Conservation (phyloP, 2,888 invertebrate species). For the Tetragnatha montana region DNA sequence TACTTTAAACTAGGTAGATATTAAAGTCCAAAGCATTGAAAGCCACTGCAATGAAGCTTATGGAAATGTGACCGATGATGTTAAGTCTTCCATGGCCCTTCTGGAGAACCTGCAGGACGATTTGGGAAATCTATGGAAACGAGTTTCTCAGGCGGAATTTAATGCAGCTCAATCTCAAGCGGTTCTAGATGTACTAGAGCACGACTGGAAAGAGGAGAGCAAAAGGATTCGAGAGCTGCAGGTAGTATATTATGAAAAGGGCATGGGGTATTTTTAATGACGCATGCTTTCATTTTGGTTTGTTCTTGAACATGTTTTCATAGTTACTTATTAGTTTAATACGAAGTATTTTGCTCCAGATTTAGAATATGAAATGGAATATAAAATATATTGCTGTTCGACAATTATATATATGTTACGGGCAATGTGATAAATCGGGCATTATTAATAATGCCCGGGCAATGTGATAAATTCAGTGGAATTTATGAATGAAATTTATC, state of each 20-base stretch:
- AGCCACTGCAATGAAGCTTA: background rate
- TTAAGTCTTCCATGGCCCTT: background rate
- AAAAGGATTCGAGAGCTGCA: slow-evolving; percentile 36
- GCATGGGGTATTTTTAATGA: background rate
- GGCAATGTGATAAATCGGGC: too few relatives aligned
- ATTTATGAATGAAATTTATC: too few relatives aligned
- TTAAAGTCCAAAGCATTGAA: background rate
- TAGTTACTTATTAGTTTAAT: too few relatives aligned
- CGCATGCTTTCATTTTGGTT: too few relatives aligned
- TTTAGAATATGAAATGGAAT: too few relatives aligned
- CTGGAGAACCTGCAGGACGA: slow-evolving; percentile 59
- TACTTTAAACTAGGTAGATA: background rate
- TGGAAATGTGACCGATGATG: slow-evolving; percentile 26
- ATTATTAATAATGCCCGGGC: too few relatives aligned
- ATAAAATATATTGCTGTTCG: too few relatives aligned
- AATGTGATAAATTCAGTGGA: too few relatives aligned
- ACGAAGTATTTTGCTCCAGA: too few relatives aligned
- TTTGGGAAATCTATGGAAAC: slow-evolving; percentile 68
- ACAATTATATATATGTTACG: too few relatives aligned
- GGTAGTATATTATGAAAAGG: slow-evolving; percentile 21
- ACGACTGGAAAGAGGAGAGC: slow-evolving; percentile 81
- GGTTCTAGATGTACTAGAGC: slow-evolving; percentile 85
- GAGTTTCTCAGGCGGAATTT: slow-evolving; percentile 86
- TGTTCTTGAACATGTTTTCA: too few relatives aligned
- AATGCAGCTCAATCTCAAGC: slow-evolving; percentile 85